Base-by-base conservation (phyloP, 2,113 vertebrate species). In the Laticauda laticaudata region DNA sequence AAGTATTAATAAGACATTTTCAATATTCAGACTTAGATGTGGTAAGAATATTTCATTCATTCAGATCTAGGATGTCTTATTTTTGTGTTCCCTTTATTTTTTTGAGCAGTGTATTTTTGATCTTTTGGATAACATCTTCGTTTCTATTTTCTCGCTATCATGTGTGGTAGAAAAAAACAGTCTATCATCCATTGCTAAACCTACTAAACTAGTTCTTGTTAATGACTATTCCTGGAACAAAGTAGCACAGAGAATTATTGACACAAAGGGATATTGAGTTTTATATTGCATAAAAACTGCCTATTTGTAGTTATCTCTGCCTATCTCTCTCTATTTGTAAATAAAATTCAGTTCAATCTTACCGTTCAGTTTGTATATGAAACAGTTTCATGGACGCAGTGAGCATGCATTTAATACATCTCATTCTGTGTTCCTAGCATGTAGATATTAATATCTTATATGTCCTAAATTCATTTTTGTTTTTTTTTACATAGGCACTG, bases 341-440 rank as follows among this genome's bases (percentile, higher is more conserved):
- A 55, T 3, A 88, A 88, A 51, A 56, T 2, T 56, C 87, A 56
- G 10, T 88, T 56, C 54, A 90, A 45, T 9, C 75, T 81, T 43
- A 81, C 20, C 43, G 18, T 90, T 57, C 56, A 88, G 9, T 15
- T 56, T 54, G 18, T 39, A 88, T 39, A 23, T 88, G 29, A 20
- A 88, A 88, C 56, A 2, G 34, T 56, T 56, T 88, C 53, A 39
- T n/a, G 54, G 18, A 56, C 29, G 21, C 75, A 81, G 75, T 34
- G 9, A 5, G n/a, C 8, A 39, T 39, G 34, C n/a, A 55, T 56
- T 88, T 88, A 54, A 88, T 56, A 88, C 54, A 55, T 21, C 91
- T 87, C 93, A 55, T 54, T 93, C 89, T 39, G 87, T 85, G 89
- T 88, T 96, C 21, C n/a, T 21, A 21, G 34, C 75, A 39, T 0